Evolutionary conservation across 2,113 vertebrate species (phyloP).

Genomic region (Okapia johnstoni): DNA sequence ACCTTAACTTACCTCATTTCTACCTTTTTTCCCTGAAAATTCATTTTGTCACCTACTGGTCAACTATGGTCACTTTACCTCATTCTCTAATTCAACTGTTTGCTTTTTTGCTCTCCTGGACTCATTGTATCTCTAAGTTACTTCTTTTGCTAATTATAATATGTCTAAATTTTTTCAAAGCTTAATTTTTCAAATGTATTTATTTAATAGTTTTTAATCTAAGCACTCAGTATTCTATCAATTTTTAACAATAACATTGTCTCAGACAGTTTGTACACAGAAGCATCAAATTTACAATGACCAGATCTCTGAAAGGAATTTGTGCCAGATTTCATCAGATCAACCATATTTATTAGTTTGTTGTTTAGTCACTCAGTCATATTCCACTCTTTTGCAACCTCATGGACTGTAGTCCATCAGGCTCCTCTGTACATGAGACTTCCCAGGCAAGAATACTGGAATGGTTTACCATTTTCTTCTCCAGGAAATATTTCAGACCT

Average conservation of each 20-base stretch:
- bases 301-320: neutral
- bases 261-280: neutral
- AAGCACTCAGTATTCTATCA: neutral
- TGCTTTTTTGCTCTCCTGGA: neutral
- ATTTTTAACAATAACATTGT: neutral
- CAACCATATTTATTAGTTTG: neutral
- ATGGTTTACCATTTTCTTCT: neutral
- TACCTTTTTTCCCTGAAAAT: neutral
- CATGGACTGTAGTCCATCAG: neutral
- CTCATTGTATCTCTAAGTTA: neutral
- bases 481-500: neutral
- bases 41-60: neutral
- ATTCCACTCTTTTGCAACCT: neutral
- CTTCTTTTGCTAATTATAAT: neutral
- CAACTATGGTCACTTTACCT: neutral
- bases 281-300: neutral
- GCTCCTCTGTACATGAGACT: neutral
- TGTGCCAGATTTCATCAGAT: neutral
- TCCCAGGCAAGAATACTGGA: neutral
- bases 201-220: neutral
- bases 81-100: neutral
- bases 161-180: neutral
- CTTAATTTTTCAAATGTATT: neutral
- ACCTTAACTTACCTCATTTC: neutral
- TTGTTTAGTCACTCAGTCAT: neutral